Evolutionary conservation across 2,113 vertebrate species (phyloP), one percentile per base, ranked within the genome.

Genomic region (Chunga burmeisteri): DNA sequence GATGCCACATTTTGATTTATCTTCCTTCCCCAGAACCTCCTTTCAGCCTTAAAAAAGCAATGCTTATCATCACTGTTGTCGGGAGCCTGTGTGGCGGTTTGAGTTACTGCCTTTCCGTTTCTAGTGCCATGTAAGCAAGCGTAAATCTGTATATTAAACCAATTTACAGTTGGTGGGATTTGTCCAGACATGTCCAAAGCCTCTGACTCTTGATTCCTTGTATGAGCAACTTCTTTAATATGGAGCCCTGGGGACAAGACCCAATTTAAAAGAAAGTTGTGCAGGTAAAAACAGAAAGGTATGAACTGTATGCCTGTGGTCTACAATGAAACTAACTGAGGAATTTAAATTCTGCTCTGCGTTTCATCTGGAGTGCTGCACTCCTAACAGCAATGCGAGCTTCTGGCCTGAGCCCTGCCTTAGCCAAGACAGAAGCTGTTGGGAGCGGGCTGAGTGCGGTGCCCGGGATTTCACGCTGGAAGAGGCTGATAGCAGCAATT

Each of bases 181-280:
- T 93, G 96, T 74, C 83, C 70, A 11, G 36, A 81, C 92, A 71
- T 0, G 56, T 96, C 95, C 80, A 78, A 83, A 84, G 77, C 92
- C 88, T 84, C 77, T 65, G 65, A 94, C 65, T 92, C 92, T 58
- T n/a, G 56, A 52, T 71, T 67, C 5, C 0, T 49, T 88, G 8
- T 79, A 8, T 66, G 86, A 93, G 52, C 90, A 92, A 52, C 82
- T 91, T 85, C 86, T 92, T 95, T 93, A 86, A 68, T 56, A 47
- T 32, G 86, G 90, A 95, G 93, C 96, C 95, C 88, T 38, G 61
- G 68, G 88, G 96, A 93, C 77, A 84, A 88, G 86, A 83, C 85
- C 13, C 14, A 27, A 7, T 86, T 93, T 84, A 58, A 71, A 91
- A 59, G 40, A 40, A 77, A 89, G 59, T 74, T 70, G 59, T 66